Evolutionary conservation across 2,797 vertebrate species (phyloP), one percentile per base, ranked within the genome.

Genomic region (Coendou prehensilis): DNA sequence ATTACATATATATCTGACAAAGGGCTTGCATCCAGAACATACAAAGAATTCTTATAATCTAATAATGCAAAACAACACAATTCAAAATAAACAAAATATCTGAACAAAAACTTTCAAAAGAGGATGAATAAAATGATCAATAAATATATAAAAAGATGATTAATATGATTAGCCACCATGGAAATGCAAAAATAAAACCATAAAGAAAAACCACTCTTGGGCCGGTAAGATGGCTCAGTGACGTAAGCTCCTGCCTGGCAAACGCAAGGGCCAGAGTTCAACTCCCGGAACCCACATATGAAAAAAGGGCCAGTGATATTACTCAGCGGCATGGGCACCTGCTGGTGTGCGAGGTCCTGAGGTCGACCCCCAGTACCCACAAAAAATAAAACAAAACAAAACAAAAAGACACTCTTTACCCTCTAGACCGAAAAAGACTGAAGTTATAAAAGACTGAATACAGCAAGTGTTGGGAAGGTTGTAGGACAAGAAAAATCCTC

Each of bases 31-130:
- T 79, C 23, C n/a, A 83, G 54, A 33, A 47, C 47, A 73, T 73
- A 59, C 20, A n/a, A 79, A 95, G 10, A 67, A 26, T 15, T 50
- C 45, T 67, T 67, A 76, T 10, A 75, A 33, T 89, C 84, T 64
- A 73, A 13, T 76, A 69, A 79, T 59, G 50, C 84, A 94, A 81
- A 69, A 83, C 14, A 83, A n/a, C 5, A 22, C 6, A 92, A 78
- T n/a, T 67, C 4, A 76, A 93, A 94, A 52, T 26, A 80, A 14
- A 64, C 28, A 83, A 84, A 63, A 84, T 86, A 80, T 92, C 57
- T 71, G 20, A 81, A 81, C 1, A 79, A 84, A 73, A 3, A 76
- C 4, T 61, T 80, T 93, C 26, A 69, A 57, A 89, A 93, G 71
- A 73, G 94, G 45, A 50, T 59, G 96, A 87, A 84, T 83, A 54